Evolutionary conservation across 2,888 invertebrate genomes (phyloP).

Genomic region (Adelognathus sp.): DNA sequence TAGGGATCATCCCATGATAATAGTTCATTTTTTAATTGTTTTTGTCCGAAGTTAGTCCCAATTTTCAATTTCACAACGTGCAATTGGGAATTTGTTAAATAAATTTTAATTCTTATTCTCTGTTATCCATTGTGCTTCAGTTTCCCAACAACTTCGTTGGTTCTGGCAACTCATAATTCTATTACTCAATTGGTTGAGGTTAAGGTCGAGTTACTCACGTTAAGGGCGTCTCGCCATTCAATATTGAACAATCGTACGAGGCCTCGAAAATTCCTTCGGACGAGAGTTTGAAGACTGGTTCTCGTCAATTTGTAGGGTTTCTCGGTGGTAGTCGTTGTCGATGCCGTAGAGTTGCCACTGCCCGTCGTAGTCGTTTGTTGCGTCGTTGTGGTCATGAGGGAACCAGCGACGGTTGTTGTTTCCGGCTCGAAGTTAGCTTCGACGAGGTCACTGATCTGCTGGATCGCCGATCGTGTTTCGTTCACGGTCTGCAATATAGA

Average conservation of each 20-base stretch:
- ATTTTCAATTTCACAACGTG: no score
- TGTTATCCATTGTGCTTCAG: no score
- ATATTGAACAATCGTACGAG: slow-evolving; percentile 82
- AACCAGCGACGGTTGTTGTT: slow-evolving; percentile 56
- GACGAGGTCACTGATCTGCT: slow-evolving; percentile 80
- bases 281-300: slow-evolving; percentile 78
- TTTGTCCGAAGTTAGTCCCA: no score
- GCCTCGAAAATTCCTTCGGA: slow-evolving; percentile 82
- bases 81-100: no score
- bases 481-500: slow-evolving; percentile 80
- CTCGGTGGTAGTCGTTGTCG: slow-evolving; percentile 75
- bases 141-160: no score
- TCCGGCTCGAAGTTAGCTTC: slow-evolving; percentile 65
- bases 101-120: no score
- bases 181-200: not conserved
- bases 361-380: not conserved
- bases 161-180: no score
- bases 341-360: slow-evolving; percentile 58
- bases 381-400: slow-evolving; percentile 35
- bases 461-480: slow-evolving; percentile 81
- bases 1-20: no score
- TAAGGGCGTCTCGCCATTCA: slow-evolving; percentile 82
- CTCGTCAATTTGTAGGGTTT: slow-evolving; percentile 80
- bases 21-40: no score
- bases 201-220: slow-evolving; percentile 77